Evolutionary conservation across 2,113 vertebrate species (phyloP).

Genomic region (Hipposideros armiger): DNA sequence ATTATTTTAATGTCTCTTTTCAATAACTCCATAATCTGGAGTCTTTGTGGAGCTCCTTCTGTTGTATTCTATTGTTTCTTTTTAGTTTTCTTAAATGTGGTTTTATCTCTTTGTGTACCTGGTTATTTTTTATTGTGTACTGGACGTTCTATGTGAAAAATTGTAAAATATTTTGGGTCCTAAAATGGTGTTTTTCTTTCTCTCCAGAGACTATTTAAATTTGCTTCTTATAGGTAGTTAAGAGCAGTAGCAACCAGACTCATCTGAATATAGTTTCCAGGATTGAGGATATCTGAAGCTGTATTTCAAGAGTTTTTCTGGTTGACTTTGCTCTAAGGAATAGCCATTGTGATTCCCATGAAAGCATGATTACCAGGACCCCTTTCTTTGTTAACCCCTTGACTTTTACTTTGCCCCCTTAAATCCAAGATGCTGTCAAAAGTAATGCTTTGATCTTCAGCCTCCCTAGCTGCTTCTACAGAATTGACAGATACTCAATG

Average conservation of each 20-base stretch:
- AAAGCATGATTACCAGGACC: neutral
- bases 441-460: neutral
- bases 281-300: neutral
- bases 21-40: neutral
- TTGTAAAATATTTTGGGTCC: neutral
- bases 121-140: neutral
- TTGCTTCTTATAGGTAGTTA: neutral
- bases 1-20: conserved; percentile 45
- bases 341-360: neutral
- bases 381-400: neutral
- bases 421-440: neutral
- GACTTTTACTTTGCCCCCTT: neutral
- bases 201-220: neutral
- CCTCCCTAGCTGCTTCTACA: neutral
- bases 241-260: neutral
- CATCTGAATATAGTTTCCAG: neutral
- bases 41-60: neutral
- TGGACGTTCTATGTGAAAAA: neutral
- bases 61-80: neutral
- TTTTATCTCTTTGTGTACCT: neutral
- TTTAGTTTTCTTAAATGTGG: neutral
- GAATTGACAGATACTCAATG: neutral
- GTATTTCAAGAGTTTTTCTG: neutral
- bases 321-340: neutral
- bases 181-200: neutral